Conservation (phyloP, 2,888 invertebrate species). For the Drosophila imparisetae region DNA sequence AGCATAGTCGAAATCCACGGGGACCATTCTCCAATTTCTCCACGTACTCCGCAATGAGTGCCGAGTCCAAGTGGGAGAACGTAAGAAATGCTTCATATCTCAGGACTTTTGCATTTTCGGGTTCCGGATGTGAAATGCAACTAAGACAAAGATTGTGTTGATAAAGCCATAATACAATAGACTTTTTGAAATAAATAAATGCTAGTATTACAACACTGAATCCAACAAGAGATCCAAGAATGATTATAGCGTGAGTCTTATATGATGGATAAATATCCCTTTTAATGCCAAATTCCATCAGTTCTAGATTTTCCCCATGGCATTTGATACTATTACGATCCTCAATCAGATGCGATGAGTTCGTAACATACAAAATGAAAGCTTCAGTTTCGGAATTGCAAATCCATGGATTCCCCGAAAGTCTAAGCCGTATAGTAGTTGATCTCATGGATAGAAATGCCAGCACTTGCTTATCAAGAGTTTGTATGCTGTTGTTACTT, state of each 20-base stretch:
- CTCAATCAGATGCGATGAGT: neutral
- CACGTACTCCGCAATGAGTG: conserved; percentile 31
- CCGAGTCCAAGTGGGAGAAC: conserved; percentile 32
- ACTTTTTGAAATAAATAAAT: conserved; percentile 14
- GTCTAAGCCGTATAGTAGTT: neutral
- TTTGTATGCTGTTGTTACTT: conserved; percentile 21
- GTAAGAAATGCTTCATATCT: conserved; percentile 35
- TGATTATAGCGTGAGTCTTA: neutral
- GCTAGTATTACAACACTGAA: neutral
- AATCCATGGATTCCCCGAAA: too few relatives aligned
- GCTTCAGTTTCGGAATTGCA: too few relatives aligned
- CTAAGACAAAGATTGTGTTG: conserved; percentile 31
- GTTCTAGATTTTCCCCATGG: fast-evolving
- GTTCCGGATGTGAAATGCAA: conserved; percentile 11
- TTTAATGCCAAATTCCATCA: neutral
- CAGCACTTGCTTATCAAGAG: neutral
- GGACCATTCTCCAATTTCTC: conserved; percentile 28
- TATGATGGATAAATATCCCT: neutral
- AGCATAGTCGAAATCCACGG: conserved; percentile 23
- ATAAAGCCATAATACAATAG: conserved; percentile 35
- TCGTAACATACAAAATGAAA: conserved; percentile 10
- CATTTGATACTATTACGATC: neutral
- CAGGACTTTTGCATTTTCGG: neutral
- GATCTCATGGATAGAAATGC: neutral
- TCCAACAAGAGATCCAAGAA: conserved; percentile 1